phyloP scores from a whole-genome alignment of 2,113 vertebrate species.

The Macrotis lagotis region DNA sequence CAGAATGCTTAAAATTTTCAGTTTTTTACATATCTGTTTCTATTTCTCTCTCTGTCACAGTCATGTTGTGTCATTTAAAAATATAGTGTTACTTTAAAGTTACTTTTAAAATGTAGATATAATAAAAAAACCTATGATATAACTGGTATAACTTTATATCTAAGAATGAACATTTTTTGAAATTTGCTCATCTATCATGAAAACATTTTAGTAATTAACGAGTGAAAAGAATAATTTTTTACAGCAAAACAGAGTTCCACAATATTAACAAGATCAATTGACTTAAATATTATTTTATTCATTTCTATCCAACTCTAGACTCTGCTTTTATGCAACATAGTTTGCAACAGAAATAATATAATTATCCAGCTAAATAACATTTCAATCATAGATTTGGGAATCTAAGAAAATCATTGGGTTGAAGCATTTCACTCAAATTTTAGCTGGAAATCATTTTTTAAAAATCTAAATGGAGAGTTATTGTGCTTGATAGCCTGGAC shows the following conservation, averaged over 20 bases:
- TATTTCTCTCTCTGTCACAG: neutral
- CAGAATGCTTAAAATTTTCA: neutral
- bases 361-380: neutral
- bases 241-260: neutral
- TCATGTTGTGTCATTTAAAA: neutral
- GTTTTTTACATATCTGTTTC: neutral
- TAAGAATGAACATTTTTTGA: neutral
- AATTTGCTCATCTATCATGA: neutral
- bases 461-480: neutral
- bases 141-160: neutral
- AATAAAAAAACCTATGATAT: fast-evolving
- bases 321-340: neutral
- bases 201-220: neutral
- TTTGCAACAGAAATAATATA: neutral
- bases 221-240: neutral
- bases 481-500: neutral
- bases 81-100: neutral
- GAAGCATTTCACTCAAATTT: neutral
- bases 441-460: neutral
- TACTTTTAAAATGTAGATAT: neutral
- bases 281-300: fast-evolving
- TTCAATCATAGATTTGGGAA: neutral
- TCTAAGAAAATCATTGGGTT: neutral
- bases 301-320: no score
- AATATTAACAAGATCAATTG: neutral